Evolutionary conservation across 2,797 vertebrate genomes (phyloP), one percentile per base, ranked within the genome.

Genomic region (Anomalospiza imberbis): DNA sequence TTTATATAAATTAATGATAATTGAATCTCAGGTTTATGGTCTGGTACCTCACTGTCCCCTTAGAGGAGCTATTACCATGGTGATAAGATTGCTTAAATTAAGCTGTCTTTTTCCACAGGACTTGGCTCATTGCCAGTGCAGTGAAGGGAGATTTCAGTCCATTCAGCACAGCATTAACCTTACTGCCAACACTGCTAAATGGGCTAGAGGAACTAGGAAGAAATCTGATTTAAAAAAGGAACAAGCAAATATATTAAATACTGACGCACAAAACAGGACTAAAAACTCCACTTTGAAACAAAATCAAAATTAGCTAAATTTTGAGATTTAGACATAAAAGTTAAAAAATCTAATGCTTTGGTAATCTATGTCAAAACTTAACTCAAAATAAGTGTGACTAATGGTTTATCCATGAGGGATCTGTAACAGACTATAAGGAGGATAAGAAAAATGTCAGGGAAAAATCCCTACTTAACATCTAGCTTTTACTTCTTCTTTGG

Each of bases 141-240:
- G 50, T 82, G 93, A 91, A 94, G 93, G 88, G 93, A 94, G 89
- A 96, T 95, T 97, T 96, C 94, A 94, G 95, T 61, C 93, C 91
- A 94, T 91, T 97, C 95, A 96, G 95, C 95, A 95, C 84, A 93
- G 94, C 84, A 87, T 91, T 96, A 97, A 95, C 91, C 94, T 96
- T 61, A 78, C 89, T 89, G 94, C 93, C 92, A 95, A 26, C 82
- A 54, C 77, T 50, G 90, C 87, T 94, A 94, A 95, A 95, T 63
- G 85, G 90, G 78, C 91, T 76, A 84, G 14, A 76, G 92, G 79
- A 86, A 54, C 68, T 17, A 67, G 80, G 55, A 82, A 54, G 45
- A 92, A 89, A 92, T 78, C 22, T 82, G 34, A 85, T 79, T 78
- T 51, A 3, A 75, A 91, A 93, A 94, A 76, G 28, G 65, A 91